A percentile compares a stretch with the other conserved stretches of the same genome.
Evolutionary conservation across 1,140 invertebrate species (phyloP).

Genomic region (Cardiocondyla obscurior): DNA sequence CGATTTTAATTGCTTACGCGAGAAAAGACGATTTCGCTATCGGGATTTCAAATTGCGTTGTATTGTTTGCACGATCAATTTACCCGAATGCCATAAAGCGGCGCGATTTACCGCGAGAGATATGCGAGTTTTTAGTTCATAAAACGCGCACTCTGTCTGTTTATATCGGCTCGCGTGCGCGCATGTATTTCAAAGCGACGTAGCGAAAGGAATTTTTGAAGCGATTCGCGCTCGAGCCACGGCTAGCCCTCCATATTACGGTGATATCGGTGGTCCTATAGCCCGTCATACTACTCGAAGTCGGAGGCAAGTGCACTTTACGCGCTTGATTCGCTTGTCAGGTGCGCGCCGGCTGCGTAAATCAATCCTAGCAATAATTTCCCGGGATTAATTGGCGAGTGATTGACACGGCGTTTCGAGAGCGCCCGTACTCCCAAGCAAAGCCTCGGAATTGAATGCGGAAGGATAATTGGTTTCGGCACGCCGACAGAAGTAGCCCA

Average conservation of each 20-base stretch:
- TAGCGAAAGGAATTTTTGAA: conserved; percentile 17
- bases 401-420: conserved; percentile 70
- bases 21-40: not conserved
- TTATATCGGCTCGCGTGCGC: not conserved
- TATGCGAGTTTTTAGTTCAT: not conserved
- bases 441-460: conserved; percentile 63
- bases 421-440: conserved; percentile 37
- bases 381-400: conserved; percentile 69
- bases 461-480: conserved; percentile 69
- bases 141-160: not conserved
- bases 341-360: conserved; percentile 54
- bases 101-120: not conserved
- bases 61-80: not conserved
- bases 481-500: conserved; percentile 57
- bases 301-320: conserved; percentile 66
- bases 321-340: conserved; percentile 66
- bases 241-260: conserved; percentile 15
- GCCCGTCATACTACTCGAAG: conserved; percentile 53
- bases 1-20: conserved; percentile 42
- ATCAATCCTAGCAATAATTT: conserved; percentile 72
- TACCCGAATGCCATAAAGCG: conserved; percentile 9
- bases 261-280: conserved; percentile 52
- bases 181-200: not conserved
- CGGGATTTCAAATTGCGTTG: not conserved
- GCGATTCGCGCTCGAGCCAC: conserved; percentile 11